Evolutionary conservation across 2,113 vertebrate genomes (phyloP).

Genomic region (Triplophysa siluroides): DNA sequence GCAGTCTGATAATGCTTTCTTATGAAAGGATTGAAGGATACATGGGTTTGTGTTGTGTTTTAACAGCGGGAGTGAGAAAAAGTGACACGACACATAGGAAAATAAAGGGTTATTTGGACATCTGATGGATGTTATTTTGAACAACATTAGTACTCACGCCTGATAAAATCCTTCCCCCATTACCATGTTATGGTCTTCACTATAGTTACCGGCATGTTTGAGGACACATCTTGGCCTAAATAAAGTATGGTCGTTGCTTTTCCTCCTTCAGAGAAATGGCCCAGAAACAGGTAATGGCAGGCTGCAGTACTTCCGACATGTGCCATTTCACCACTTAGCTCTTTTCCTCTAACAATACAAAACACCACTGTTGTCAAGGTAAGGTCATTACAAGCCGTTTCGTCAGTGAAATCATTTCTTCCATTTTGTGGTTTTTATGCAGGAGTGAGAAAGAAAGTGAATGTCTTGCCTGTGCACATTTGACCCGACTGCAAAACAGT

Average conservation of each 20-base stretch:
- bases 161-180: constrained; percentile 49
- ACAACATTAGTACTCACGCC: constrained; percentile 45
- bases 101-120: background rate
- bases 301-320: constrained; percentile 15
- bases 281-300: constrained; percentile 48
- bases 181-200: constrained; percentile 51
- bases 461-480: background rate
- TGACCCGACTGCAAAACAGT: background rate
- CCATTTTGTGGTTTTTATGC: background rate
- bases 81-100: background rate
- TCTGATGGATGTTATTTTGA: background rate
- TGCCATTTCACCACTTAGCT: background rate
- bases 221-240: constrained; percentile 30
- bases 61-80: background rate
- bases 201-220: constrained; percentile 51
- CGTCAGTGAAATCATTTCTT: background rate
- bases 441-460: background rate
- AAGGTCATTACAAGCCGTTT: constrained; percentile 17
- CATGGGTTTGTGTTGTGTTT: background rate
- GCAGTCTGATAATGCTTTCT: background rate
- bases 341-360: background rate
- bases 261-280: constrained; percentile 35
- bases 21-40: background rate
- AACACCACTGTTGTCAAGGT: constrained; percentile 34
- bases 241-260: constrained; percentile 20